Conservation (phyloP, 2,113 vertebrate species). For the Panthera leo region DNA sequence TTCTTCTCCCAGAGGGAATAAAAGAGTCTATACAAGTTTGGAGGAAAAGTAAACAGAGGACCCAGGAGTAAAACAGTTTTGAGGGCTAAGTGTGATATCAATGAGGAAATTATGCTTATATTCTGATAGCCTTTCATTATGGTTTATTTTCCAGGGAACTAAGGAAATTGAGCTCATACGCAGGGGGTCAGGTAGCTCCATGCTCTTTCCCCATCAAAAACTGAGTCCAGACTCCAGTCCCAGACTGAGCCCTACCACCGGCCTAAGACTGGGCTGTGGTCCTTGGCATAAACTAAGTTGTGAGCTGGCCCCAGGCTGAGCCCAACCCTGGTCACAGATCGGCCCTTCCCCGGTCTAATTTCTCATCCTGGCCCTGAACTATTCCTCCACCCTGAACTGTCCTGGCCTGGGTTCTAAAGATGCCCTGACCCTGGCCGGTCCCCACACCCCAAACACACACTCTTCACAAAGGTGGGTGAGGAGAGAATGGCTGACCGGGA, state of each 20-base stretch:
- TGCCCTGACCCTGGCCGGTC: too few relatives aligned
- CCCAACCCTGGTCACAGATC: not conserved
- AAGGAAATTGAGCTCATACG: not conserved
- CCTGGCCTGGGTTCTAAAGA: not conserved
- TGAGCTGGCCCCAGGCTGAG: not conserved
- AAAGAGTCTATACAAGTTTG: not conserved
- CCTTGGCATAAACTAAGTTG: not conserved
- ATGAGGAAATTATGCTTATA: not conserved
- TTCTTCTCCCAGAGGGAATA: not conserved
- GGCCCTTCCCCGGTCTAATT: not conserved
- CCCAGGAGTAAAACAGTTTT: not conserved
- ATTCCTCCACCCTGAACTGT: not conserved
- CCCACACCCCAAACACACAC: not conserved
- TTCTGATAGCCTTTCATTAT: not conserved
- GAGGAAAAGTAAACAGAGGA: not conserved
- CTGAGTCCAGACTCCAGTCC: not conserved
- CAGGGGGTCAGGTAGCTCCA: not conserved
- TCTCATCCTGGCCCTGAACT: not conserved
- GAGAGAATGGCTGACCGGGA: not conserved
- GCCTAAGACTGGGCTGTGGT: not conserved
- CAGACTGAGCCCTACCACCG: not conserved
- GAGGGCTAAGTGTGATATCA: not conserved
- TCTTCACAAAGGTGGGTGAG: not conserved
- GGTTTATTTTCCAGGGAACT: not conserved
- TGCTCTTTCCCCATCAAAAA: not conserved